Base-by-base conservation (phyloP, 2,888 invertebrate genomes). In the Diplazon laetatorius region DNA sequence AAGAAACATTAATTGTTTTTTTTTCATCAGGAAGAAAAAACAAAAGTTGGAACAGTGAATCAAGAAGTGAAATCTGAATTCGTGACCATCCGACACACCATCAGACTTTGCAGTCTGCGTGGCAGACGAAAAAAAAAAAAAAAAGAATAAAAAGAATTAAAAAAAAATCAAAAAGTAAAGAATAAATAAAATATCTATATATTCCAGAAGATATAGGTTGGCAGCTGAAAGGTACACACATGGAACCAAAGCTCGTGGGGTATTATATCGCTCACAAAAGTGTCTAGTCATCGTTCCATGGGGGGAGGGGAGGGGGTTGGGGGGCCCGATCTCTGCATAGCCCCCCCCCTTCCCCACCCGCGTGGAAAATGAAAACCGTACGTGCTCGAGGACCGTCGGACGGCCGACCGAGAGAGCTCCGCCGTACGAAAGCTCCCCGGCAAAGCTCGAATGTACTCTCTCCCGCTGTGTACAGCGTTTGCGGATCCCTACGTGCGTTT, bases 301-400 rank as follows among this genome's bases (percentile, higher is more conserved):
- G 48, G 71, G 63, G 59, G 70, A n/a, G n/a, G n/a, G n/a, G n/a
- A n/a, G n/a, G n/a, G n/a, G n/a, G n/a, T n/a, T n/a, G n/a, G n/a
- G n/a, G n/a, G n/a, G n/a, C n/a, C n/a, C n/a, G n/a, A n/a, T n/a
- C n/a, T n/a, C n/a, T n/a, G n/a, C n/a, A n/a, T n/a, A n/a, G n/a
- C n/a, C n/a, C n/a, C n/a, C n/a, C n/a, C n/a, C n/a, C n/a, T n/a
- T n/a, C n/a, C n/a, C n/a, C n/a, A n/a, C n/a, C 72, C 66, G 68
- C 76, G 76, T 80, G 82, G 82, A 83, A 83, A 82, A 81, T 82
- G 80, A 80, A 82, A 80, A 80, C 57, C 78, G 83, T 83, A 83
- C 83, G 83, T 83, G 83, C 82, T 80, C 59, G 69, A 81, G 82
- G 60, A 78, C 65, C 74, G 71, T 60, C 60, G 59, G 72, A 22